A percentile compares a stretch with the other conserved stretches of the same genome.
phyloP scores from a whole-genome alignment of 2,888 invertebrate genomes.

The Hemistola chrysoprasaria region DNA sequence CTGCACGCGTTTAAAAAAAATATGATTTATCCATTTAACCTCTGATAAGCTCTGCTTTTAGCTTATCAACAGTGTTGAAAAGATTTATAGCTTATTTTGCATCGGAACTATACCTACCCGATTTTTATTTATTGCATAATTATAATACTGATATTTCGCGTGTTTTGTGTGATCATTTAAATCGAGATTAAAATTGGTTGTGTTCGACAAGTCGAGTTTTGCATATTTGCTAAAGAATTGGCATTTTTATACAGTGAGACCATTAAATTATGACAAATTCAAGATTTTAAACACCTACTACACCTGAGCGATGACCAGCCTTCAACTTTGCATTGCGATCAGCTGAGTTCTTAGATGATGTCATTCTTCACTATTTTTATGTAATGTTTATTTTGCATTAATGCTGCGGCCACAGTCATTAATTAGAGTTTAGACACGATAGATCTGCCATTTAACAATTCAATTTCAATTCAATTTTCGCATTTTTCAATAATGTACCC shows the following conservation, averaged over 20 bases:
- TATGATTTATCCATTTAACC: conserved; percentile 38
- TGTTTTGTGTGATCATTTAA: conserved; percentile 24
- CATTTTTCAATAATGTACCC: no score
- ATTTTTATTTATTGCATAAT: conserved; percentile 48
- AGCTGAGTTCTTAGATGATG: conserved; percentile 65
- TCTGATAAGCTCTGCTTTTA: conserved; percentile 43
- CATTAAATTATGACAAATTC: conserved; percentile 34
- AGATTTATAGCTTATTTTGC: conserved; percentile 41
- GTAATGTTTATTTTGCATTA: conserved; percentile 51
- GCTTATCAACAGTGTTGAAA: conserved; percentile 39
- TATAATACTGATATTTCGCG: conserved; percentile 19
- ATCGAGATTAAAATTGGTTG: conserved; percentile 17
- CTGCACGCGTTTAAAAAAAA: conserved; percentile 31
- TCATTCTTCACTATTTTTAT: conserved; percentile 51
- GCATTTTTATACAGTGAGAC: conserved; percentile 39
- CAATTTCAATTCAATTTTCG: no score
- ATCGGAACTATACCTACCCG: conserved; percentile 25
- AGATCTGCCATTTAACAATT: no score
- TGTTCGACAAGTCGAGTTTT: conserved; percentile 17
- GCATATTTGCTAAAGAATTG: conserved; percentile 14
- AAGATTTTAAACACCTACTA: conserved; percentile 49
- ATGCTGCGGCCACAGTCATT: not conserved
- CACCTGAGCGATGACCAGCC: conserved; percentile 61
- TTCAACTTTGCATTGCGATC: conserved; percentile 61
- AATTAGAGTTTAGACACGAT: not conserved